These are phyloP conservation scores for Chroicocephalus ridibundus DNA, from an alignment of 2,113 vertebrate species.

Conservation along the genomic window DNA sequence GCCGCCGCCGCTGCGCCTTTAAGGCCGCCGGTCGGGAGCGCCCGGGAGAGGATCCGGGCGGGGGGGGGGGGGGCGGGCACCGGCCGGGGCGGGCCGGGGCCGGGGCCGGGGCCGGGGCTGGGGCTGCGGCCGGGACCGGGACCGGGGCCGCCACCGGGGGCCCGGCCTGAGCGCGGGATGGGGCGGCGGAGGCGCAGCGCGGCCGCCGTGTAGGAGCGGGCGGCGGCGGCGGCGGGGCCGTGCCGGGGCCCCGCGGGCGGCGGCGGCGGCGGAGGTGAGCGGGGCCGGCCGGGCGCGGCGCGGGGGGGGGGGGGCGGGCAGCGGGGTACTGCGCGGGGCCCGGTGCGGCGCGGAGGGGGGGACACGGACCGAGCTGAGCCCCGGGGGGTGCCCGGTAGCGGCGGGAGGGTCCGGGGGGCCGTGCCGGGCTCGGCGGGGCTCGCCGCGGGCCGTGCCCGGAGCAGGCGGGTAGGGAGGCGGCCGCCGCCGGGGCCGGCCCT, in stretches of 20 bases:
- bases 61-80: neutral
- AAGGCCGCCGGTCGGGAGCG: too few relatives aligned
- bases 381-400: neutral
- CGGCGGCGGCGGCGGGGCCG: conserved; percentile 60
- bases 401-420: neutral
- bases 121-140: neutral
- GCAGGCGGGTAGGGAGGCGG: neutral
- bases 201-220: neutral
- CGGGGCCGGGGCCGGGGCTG: too few relatives aligned
- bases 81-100: too few relatives aligned
- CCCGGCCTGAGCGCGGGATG: neutral
- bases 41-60: neutral
- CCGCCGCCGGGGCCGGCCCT: neutral
- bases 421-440: neutral
- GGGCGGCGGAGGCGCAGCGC: conserved; percentile 38
- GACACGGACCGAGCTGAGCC: neutral
- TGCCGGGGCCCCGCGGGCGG: conserved; percentile 51
- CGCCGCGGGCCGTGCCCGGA: neutral
- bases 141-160: neutral
- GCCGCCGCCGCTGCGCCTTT: neutral
- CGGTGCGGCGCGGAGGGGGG: neutral
- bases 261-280: conserved; percentile 62
- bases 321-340: neutral
- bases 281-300: conserved; percentile 59
- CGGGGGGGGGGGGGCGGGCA: neutral